These are phyloP conservation scores for Ovis aries DNA, from an alignment of 2,113 vertebrate genomes.

Conservation along the genomic window DNA sequence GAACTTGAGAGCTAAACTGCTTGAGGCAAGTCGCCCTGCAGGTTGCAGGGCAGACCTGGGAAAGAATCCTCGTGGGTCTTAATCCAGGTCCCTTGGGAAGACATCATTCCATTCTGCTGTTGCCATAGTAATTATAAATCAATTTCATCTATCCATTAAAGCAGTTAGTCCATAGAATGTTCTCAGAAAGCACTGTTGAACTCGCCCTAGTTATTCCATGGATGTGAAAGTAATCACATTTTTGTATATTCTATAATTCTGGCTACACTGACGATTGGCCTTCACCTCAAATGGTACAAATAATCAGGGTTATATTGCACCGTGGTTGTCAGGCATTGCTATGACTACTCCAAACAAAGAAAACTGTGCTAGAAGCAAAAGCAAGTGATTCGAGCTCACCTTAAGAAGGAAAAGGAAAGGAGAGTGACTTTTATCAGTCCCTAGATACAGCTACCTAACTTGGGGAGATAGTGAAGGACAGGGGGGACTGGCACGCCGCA, in stretches of 20 bases:
- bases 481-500: not conserved
- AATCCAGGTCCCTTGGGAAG: not conserved
- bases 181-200: constrained; percentile 47
- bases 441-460: not conserved
- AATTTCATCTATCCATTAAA: constrained; percentile 36
- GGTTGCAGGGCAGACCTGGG: not conserved
- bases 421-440: not conserved
- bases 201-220: not conserved
- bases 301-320: not conserved
- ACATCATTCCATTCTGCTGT: constrained; percentile 37
- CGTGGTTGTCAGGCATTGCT: not conserved
- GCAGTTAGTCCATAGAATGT: constrained; percentile 36
- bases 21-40: not conserved
- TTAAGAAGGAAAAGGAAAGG: not conserved
- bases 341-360: constrained; percentile 50
- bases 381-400: not conserved
- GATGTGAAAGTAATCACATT: constrained; percentile 32
- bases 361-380: not conserved
- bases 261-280: not conserved
- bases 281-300: constrained; percentile 40
- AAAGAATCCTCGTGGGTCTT: not conserved
- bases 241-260: constrained; percentile 49
- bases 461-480: not conserved
- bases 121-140: constrained; percentile 68
- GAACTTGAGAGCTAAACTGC: not conserved